These are phyloP conservation scores for Nemoura dubitans DNA, from an alignment of 2,888 invertebrate genomes.

Conservation along the genomic window DNA sequence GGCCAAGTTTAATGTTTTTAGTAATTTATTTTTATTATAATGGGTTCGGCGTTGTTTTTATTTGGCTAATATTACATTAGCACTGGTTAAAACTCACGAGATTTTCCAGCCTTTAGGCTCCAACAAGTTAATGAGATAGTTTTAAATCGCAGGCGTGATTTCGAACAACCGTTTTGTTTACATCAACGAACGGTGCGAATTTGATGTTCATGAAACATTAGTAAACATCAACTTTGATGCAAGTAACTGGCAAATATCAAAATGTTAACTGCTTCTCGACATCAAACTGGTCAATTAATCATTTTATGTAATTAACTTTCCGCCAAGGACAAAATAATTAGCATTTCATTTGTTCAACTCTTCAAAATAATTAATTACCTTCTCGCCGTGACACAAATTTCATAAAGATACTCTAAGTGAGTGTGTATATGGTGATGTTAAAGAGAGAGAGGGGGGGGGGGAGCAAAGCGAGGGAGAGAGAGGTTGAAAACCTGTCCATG, in stretches of 20 bases:
- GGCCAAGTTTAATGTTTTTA: background rate
- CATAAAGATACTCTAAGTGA: background rate
- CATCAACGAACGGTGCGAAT: background rate
- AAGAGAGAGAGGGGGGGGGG: too few relatives aligned
- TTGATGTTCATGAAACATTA: background rate
- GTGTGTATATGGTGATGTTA: background rate
- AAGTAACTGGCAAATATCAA: background rate
- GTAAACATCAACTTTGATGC: background rate
- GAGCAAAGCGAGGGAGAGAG: too few relatives aligned
- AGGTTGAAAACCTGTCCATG: background rate
- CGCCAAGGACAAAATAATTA: background rate
- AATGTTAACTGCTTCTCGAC: slow-evolving; percentile 12
- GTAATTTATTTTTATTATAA: background rate
- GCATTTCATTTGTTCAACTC: slow-evolving; percentile 7
- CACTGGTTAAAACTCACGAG: background rate
- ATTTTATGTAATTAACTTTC: slow-evolving; percentile 3
- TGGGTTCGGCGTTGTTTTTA: background rate
- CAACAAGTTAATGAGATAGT: background rate
- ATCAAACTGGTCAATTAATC: background rate
- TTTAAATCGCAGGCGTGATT: background rate
- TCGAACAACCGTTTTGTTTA: background rate
- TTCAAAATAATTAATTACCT: slow-evolving; percentile 3
- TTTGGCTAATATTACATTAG: background rate
- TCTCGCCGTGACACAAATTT: background rate
- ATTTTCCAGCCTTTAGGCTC: background rate